Conservation (phyloP, 2,888 invertebrate species). For the Agonopterix arenella region DNA sequence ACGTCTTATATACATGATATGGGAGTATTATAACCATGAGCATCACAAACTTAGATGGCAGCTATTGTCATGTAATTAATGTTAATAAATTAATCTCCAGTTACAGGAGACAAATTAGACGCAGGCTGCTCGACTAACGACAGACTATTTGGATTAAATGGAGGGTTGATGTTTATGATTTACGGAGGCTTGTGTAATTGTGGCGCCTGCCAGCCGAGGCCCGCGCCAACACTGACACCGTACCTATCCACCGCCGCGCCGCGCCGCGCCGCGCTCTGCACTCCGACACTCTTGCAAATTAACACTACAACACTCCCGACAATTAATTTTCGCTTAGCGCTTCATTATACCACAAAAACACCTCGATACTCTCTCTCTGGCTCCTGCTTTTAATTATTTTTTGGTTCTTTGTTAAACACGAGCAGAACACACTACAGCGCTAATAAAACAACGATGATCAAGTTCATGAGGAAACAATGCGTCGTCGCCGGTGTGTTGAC, state of each 20-base stretch:
- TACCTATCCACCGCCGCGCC: constrained; percentile 10
- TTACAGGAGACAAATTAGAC: constrained; percentile 75
- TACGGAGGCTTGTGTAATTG: constrained; percentile 71
- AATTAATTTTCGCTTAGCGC: constrained; percentile 43
- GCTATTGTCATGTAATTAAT: constrained; percentile 71
- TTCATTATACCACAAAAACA: constrained; percentile 19
- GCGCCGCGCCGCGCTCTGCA: constrained; percentile 13
- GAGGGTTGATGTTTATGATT: constrained; percentile 77
- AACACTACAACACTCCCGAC: constrained; percentile 27
- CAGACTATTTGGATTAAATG: constrained; percentile 76
- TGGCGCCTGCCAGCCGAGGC: constrained; percentile 67
- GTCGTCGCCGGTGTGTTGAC: constrained; percentile 54
- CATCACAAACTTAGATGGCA: constrained; percentile 27
- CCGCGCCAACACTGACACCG: constrained; percentile 24
- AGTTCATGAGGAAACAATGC: constrained; percentile 33
- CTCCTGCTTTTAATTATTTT: constrained; percentile 1
- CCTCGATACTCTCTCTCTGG: too few relatives aligned
- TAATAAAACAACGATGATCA: constrained; percentile 48
- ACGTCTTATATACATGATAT: too few relatives aligned
- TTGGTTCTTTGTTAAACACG: constrained; percentile 1
- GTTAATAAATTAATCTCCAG: constrained; percentile 75
- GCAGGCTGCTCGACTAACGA: constrained; percentile 74
- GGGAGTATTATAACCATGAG: not conserved
- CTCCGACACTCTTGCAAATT: constrained; percentile 23
- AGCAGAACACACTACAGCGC: constrained; percentile 8